Evolutionary conservation across 2,113 vertebrate genomes (phyloP), one percentile per base, ranked within the genome.

Genomic region (Cochlearius cochlearius): DNA sequence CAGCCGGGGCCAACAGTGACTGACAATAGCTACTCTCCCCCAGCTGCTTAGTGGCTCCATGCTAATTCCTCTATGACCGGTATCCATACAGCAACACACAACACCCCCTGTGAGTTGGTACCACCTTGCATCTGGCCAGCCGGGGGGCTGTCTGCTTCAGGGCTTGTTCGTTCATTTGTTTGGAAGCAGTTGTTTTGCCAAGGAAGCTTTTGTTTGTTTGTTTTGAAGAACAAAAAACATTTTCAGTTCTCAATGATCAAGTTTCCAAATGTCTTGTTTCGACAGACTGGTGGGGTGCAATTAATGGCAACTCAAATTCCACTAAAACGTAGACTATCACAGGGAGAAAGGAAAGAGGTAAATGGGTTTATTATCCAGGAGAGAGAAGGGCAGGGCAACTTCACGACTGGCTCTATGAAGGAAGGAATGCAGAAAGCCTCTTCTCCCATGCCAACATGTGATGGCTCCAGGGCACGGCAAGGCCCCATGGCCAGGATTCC

Each of bases 101-200:
- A 15, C 12, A 41, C 47, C 39, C 6, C 7, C 26, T 0, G 3
- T 30, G 22, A 36, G 39, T 23, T 0, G 0, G 36, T 36, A 47
- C 14, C 0, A 2, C 47, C 26, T 64, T 36, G 58, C 39, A 4
- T 1, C 19, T 47, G 5, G 34, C n/a, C 47, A 9, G 5, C 53
- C 2, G 1, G 16, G 41, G 32, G 29, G 20, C 49, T 76, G 25
- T 27, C 58, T 38, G 39, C 34, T 23, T 96, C 55, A 53, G 50
- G 36, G 32, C 21, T 68, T 50, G 4, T 32, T 43, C 1, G 1
- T 79, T 86, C n/a, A 11, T 81, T 91, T 74, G 13, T 63, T 87
- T 81, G 53, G 6, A 83, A 96, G 50, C 17, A 21, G 43, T 18
- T 81, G 30, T 80, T 90, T 80, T 38, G 30, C 68, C 38, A 27